Conservation (phyloP, 2,113 vertebrate species). For the Nanger granti region DNA sequence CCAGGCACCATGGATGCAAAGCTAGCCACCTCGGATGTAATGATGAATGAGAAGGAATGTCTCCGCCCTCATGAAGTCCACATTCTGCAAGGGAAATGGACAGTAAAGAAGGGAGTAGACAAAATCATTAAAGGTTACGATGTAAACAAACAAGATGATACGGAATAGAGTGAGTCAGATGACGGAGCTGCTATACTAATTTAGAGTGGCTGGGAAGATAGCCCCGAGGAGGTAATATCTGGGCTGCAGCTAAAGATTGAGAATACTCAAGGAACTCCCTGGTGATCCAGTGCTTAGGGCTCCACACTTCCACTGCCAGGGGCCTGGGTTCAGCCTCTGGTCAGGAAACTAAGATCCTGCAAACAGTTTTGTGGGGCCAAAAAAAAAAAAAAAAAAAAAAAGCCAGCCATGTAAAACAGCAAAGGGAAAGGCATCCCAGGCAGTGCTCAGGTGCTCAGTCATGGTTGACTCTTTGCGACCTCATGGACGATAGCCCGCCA, state of each 20-base stretch:
- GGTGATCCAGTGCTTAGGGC: neutral
- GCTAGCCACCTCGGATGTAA: neutral
- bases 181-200: neutral
- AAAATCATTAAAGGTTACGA: neutral
- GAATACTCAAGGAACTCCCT: neutral
- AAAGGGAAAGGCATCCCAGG: neutral
- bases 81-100: neutral
- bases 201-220: neutral
- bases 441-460: neutral
- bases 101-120: neutral
- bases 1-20: neutral
- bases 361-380: neutral
- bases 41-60: neutral
- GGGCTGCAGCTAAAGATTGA: neutral
- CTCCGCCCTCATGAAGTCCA: neutral
- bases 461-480: rapidly evolving
- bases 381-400: neutral
- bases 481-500: neutral
- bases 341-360: neutral
- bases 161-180: neutral
- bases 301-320: neutral
- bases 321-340: neutral
- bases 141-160: neutral
- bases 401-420: neutral
- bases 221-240: neutral